Evolutionary conservation across 2,888 invertebrate species (phyloP).

Genomic region (Mythimna lalbum): DNA sequence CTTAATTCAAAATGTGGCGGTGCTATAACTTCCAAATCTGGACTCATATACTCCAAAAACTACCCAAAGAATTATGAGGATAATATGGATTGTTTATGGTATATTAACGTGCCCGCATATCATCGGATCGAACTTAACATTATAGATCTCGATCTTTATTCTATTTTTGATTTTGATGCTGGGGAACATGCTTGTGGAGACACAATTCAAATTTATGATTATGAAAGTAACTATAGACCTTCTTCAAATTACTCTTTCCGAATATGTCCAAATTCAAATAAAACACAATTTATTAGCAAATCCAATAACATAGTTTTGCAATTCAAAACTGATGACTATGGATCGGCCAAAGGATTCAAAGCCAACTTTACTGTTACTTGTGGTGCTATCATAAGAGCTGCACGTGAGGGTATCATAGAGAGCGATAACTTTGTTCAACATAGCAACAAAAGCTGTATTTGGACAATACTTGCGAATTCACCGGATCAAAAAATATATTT

Average conservation of each 20-base stretch:
- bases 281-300: slow-evolving; percentile 87
- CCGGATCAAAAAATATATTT: slow-evolving; percentile 92
- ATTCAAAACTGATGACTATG: slow-evolving; percentile 90
- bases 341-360: slow-evolving; percentile 94
- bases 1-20: slow-evolving; percentile 94
- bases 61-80: slow-evolving; percentile 95
- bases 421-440: slow-evolving; percentile 77
- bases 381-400: slow-evolving; percentile 92
- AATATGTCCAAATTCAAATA: slow-evolving; percentile 79
- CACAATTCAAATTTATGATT: slow-evolving; percentile 58
- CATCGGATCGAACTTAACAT: slow-evolving; percentile 93
- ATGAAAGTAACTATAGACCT: slow-evolving; percentile 9
- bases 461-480: slow-evolving; percentile 91
- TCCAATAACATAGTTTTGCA: slow-evolving; percentile 92
- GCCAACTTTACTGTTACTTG: slow-evolving; percentile 93
- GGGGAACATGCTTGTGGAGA: slow-evolving; percentile 42
- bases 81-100: slow-evolving; percentile 95
- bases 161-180: slow-evolving; percentile 57
- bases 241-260: slow-evolving; percentile 87
- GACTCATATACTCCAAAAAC: slow-evolving; percentile 94
- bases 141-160: slow-evolving; percentile 91
- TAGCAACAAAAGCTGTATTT: slow-evolving; percentile 91
- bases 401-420: slow-evolving; percentile 89
- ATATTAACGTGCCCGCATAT: slow-evolving; percentile 92
- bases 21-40: slow-evolving; percentile 89